These are phyloP conservation scores for Drosophila tristis DNA, from an alignment of 1,140 invertebrate species.

Conservation along the genomic window DNA sequence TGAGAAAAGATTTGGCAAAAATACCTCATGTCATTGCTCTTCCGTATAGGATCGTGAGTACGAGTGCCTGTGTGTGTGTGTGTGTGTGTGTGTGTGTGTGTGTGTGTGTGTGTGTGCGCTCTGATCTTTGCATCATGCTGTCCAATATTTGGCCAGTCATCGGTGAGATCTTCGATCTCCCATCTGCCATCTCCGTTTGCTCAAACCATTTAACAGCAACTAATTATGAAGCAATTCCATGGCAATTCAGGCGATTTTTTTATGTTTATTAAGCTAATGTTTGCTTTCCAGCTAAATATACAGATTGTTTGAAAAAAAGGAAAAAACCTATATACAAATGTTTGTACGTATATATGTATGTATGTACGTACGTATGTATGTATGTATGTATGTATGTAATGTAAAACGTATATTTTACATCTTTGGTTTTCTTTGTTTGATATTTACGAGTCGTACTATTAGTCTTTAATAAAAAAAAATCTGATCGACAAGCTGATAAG, in stretches of 20 bases:
- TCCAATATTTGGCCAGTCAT: constrained; percentile 55
- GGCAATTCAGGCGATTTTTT: constrained; percentile 21
- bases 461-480: too few relatives aligned
- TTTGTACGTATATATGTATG: too few relatives aligned
- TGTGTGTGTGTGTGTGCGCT: constrained; percentile 30
- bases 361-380: too few relatives aligned
- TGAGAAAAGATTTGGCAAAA: constrained; percentile 1
- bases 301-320: constrained; percentile 17
- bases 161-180: constrained; percentile 27
- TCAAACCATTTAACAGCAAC: constrained; percentile 58
- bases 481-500: too few relatives aligned
- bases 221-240: constrained; percentile 70
- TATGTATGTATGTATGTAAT: too few relatives aligned
- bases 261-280: constrained; percentile 55
- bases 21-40: constrained; percentile 60
- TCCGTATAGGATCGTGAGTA: too few relatives aligned
- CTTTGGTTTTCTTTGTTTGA: constrained; percentile 45
- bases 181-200: constrained; percentile 25
- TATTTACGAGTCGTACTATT: constrained; percentile 22
- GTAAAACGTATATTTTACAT: constrained; percentile 30
- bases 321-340: too few relatives aligned
- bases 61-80: constrained; percentile 14
- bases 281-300: constrained; percentile 65
- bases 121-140: constrained; percentile 57
- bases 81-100: too few relatives aligned